Evolutionary conservation across 2,113 vertebrate species (phyloP), one percentile per base, ranked within the genome.

Genomic region (Nannospalax galili): DNA sequence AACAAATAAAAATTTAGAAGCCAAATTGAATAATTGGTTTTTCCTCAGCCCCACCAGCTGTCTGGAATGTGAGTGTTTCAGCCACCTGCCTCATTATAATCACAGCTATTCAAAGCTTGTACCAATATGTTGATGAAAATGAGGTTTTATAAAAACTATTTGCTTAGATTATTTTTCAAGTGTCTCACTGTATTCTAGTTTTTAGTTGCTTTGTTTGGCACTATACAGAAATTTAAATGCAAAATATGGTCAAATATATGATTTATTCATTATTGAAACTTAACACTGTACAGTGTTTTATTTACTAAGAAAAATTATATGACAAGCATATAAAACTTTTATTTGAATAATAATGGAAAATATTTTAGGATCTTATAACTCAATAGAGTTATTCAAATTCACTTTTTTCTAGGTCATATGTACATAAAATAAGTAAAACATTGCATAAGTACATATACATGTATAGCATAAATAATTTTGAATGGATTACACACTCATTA

Each of bases 1-100:
- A 95, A 98, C 96, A 97, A 90, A 97, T 37, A 97, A 96, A 98
- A 97, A 95, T 96, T 97, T 95, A 82, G 92, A 93, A 96, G 72
- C 78, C 88, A 98, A 98, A 97, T 74, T 95, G 79, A 96, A 82
- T 95, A 97, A 96, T 95, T 97, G 81, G 67, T 97, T 94, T 95
- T 94, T 52, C 92, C 52, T 75, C 90, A 97, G 48, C 88, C 79
- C 87, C 93, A 92, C 82, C 97, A 98, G 96, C 92, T 98, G 97
- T 92, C 94, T 98, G 97, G 81, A 97, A 97, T 98, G 86, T 88
- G 85, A 92, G 84, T 92, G 69, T 58, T 74, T 88, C 95, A 88
- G 93, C 90, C 97, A 98, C 94, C 97, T 98, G 96, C 96, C 94
- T 90, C 87, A 95, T 96, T 95, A 92, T 40, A 70, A 97, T 98